A percentile compares a stretch with the other conserved stretches of the same genome.
Conservation (phyloP, 1,140 invertebrate genomes). For the Achatina immaculata region DNA sequence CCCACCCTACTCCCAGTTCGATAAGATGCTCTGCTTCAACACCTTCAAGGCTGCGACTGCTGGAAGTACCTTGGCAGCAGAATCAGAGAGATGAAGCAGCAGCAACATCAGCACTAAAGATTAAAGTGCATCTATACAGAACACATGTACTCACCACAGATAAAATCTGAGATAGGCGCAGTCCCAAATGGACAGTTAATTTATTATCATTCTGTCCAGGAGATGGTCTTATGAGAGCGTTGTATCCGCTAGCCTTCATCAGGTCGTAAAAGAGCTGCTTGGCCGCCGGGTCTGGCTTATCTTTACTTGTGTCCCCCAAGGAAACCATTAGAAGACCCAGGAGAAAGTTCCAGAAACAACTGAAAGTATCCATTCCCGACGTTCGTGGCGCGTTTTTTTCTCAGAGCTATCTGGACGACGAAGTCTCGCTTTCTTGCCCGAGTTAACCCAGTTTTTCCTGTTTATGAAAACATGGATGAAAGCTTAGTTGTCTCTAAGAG, state of each 20-base stretch:
- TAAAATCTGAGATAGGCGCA: constrained; percentile 77
- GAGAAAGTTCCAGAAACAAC: not conserved
- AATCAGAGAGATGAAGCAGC: too few species aligned
- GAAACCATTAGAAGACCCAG: not conserved
- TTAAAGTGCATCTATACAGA: too few species aligned
- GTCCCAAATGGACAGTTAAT: constrained; percentile 90
- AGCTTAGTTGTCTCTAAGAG: too few species aligned
- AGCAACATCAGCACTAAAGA: too few species aligned
- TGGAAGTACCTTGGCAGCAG: too few species aligned
- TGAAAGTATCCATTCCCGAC: constrained; percentile 2
- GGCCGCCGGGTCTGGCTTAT: constrained; percentile 47
- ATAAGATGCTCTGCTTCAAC: too few species aligned
- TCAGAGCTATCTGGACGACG: not conserved
- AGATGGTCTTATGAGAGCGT: constrained; percentile 90
- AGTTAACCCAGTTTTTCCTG: too few species aligned
- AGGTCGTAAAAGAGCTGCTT: constrained; percentile 78
- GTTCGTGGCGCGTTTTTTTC: not conserved
- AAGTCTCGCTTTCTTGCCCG: too few species aligned
- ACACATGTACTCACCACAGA: constrained; percentile 14
- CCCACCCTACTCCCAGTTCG: too few species aligned
- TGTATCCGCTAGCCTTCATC: constrained; percentile 86
- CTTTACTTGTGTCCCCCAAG: not conserved
- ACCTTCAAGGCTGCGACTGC: too few species aligned
- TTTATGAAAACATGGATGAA: too few species aligned
- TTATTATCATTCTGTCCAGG: constrained; percentile 78